A percentile compares a stretch with the other conserved stretches of the same genome.
Evolutionary conservation across 2,888 invertebrate species (phyloP).

Genomic region (Amiota minor): DNA sequence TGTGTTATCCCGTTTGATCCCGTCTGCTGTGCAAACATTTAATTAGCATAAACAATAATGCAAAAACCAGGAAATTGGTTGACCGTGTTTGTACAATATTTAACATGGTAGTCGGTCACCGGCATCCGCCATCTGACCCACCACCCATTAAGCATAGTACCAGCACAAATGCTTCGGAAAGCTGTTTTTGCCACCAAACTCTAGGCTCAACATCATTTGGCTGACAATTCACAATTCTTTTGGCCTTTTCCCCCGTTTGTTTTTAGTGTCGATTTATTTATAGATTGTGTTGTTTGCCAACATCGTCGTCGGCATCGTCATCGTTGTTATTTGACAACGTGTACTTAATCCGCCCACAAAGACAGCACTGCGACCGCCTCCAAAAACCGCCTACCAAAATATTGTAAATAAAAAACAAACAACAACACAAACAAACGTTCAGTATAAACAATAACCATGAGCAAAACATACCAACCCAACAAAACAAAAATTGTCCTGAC

Average conservation of each 20-base stretch:
- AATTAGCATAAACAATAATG: conserved; percentile 30
- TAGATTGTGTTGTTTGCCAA: conserved; percentile 22
- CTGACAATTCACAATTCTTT: conserved; percentile 8
- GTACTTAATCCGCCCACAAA: conserved; percentile 20
- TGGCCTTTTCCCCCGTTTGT: conserved; percentile 16
- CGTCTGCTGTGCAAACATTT: conserved; percentile 27
- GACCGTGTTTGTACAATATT: conserved; percentile 30
- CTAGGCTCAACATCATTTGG: neutral
- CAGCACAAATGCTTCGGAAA: too few relatives aligned
- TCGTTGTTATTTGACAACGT: conserved; percentile 9
- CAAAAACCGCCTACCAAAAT: conserved; percentile 22
- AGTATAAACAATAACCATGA: neutral
- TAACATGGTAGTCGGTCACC: neutral
- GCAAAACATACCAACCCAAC: neutral
- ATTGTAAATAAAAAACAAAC: neutral
- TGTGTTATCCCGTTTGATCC: conserved; percentile 29
- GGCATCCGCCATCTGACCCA: neutral
- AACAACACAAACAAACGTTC: neutral
- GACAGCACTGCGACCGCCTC: neutral
- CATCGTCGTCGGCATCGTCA: conserved; percentile 8
- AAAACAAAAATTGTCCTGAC: conserved; percentile 19
- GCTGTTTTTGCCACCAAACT: too few relatives aligned
- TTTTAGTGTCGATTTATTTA: conserved; percentile 28
- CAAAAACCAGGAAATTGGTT: conserved; percentile 31
- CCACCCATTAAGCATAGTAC: neutral